Conservation (phyloP, 2,113 vertebrate species). For the Pholis gunnellus region DNA sequence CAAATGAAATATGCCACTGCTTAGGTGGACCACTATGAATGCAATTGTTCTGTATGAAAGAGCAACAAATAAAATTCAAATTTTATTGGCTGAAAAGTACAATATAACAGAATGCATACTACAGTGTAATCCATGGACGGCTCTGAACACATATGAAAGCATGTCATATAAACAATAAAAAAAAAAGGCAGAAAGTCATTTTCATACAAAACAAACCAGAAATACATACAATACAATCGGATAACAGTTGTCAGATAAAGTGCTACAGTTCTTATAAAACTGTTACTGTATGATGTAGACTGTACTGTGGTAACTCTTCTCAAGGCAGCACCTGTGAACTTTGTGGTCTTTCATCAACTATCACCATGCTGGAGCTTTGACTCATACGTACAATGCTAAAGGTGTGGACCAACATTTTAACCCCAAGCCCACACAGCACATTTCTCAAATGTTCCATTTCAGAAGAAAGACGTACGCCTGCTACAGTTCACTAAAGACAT, state of each 20-base stretch:
- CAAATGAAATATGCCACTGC: slow-evolving; percentile 12
- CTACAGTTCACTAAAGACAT: slow-evolving; percentile 21
- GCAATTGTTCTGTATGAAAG: slow-evolving; percentile 35
- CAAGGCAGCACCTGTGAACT: background rate
- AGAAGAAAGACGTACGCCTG: background rate
- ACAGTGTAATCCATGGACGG: background rate
- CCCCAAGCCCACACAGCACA: slow-evolving; percentile 19
- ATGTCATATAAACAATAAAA: background rate
- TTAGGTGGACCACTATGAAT: slow-evolving; percentile 28
- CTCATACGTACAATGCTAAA: slow-evolving; percentile 30
- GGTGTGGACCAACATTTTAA: slow-evolving; percentile 36
- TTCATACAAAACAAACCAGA: background rate
- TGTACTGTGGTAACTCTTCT: background rate
- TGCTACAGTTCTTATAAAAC: slow-evolving; percentile 10
- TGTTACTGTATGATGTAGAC: background rate
- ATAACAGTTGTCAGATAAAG: slow-evolving; percentile 26
- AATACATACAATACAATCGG: background rate
- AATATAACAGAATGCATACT: slow-evolving; percentile 1
- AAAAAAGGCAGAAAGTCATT: background rate
- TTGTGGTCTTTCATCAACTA: slow-evolving; percentile 9
- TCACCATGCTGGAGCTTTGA: background rate
- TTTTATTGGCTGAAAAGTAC: slow-evolving; percentile 38
- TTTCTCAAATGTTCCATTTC: slow-evolving; percentile 49
- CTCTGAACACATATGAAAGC: background rate
- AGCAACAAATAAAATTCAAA: slow-evolving; percentile 29